These are phyloP conservation scores for Chlamydotis undulata DNA, from an alignment of 2,113 vertebrate genomes.

Conservation along the genomic window DNA sequence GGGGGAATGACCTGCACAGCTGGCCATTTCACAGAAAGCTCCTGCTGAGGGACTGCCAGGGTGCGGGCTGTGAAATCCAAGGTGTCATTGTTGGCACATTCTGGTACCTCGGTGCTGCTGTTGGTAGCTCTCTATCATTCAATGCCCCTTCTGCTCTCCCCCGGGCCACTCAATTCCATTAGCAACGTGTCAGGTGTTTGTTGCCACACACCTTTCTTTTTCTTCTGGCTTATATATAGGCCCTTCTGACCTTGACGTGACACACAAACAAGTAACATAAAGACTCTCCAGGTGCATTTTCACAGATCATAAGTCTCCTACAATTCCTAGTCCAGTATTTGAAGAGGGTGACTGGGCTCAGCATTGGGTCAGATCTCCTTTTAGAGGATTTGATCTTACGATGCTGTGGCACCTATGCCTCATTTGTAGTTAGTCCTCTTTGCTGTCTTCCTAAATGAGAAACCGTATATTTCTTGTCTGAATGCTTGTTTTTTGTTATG, in stretches of 20 bases:
- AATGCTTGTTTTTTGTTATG: neutral
- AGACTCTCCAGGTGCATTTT: neutral
- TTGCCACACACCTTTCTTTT: neutral
- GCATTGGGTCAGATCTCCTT: neutral
- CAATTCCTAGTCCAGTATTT: neutral
- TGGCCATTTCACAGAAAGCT: neutral
- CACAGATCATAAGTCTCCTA: neutral
- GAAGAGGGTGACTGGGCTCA: neutral
- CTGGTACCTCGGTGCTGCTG: neutral
- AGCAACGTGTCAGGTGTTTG: neutral
- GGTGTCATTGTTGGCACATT: accelerated
- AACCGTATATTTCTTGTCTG: neutral
- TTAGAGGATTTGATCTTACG: neutral
- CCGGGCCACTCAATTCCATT: neutral
- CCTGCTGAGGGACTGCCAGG: neutral
- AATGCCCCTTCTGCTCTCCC: neutral
- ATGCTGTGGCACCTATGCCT: neutral
- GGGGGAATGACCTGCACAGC: neutral
- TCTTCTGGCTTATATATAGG: neutral
- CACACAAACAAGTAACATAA: slow-evolving; percentile 1
- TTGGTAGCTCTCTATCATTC: neutral
- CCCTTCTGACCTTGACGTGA: neutral
- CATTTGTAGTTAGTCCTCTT: neutral
- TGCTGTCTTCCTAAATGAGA: neutral
- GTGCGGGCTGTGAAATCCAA: neutral